These are phyloP conservation scores for Drosophila seguyi DNA, from an alignment of 1,140 invertebrate species.

Conservation along the genomic window DNA sequence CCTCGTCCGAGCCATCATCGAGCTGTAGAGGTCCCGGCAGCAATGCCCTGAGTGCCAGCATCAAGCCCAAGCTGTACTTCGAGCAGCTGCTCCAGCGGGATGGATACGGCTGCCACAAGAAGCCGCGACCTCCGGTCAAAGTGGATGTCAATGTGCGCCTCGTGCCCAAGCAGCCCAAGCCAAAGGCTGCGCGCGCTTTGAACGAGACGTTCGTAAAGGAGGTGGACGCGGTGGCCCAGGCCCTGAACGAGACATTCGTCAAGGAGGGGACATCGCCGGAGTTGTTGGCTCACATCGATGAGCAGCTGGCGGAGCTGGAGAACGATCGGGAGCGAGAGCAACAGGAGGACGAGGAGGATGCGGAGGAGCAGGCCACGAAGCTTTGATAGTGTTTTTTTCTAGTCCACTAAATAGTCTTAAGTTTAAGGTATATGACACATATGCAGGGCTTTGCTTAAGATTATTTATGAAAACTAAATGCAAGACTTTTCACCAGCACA, in stretches of 20 bases:
- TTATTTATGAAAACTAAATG: background rate
- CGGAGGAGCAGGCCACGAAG: constrained; percentile 64
- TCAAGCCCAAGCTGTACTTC: constrained; percentile 69
- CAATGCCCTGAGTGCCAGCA: constrained; percentile 66
- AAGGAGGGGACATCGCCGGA: constrained; percentile 55
- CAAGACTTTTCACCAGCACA: background rate
- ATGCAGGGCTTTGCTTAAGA: background rate
- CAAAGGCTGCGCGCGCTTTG: constrained; percentile 28
- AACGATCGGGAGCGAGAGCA: constrained; percentile 37
- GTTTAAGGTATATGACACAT: constrained; percentile 32
- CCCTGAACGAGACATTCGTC: constrained; percentile 68
- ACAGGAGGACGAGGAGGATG: constrained; percentile 42
- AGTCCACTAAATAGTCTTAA: constrained; percentile 32
- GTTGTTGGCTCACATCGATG: constrained; percentile 58
- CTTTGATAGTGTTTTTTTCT: constrained; percentile 62
- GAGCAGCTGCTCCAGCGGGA: constrained; percentile 71
- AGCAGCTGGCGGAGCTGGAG: constrained; percentile 59
- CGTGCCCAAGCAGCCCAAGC: constrained; percentile 86
- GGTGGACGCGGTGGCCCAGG: constrained; percentile 62
- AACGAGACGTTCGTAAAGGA: constrained; percentile 71
- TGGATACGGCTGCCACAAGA: constrained; percentile 64
- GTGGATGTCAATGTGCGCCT: constrained; percentile 92
- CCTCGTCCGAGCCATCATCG: constrained; percentile 15
- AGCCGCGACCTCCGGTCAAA: constrained; percentile 87
- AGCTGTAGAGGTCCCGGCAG: constrained; percentile 56